Evolutionary conservation across 1,140 invertebrate genomes (phyloP).

Genomic region (Sycophaga agraensis): DNA sequence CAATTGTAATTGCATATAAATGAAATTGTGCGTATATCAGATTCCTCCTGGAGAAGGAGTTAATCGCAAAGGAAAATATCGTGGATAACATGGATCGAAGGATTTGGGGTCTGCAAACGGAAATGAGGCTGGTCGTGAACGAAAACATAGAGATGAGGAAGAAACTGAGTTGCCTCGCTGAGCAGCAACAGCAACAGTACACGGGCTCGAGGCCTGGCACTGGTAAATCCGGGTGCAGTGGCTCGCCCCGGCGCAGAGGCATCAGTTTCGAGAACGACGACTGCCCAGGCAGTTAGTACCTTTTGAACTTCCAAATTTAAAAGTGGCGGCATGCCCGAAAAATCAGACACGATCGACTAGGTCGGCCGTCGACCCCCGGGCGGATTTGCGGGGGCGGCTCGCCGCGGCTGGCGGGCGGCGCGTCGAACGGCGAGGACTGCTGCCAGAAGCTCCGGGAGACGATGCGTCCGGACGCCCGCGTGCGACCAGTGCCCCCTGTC

Average conservation of each 20-base stretch:
- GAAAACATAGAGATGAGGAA: constrained; percentile 45
- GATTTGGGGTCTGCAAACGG: constrained; percentile 54
- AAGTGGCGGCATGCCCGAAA: too few relatives aligned
- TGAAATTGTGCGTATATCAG: too few relatives aligned
- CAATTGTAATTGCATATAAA: too few relatives aligned
- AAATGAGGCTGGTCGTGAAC: constrained; percentile 48
- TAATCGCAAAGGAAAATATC: constrained; percentile 55
- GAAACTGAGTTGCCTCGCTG: constrained; percentile 37
- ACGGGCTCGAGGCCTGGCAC: constrained; percentile 10
- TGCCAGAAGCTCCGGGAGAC: not conserved
- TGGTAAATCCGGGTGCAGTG: constrained; percentile 4
- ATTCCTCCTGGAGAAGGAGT: constrained; percentile 49
- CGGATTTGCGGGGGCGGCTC: too few relatives aligned
- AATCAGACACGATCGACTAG: too few relatives aligned
- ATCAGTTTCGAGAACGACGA: too few relatives aligned
- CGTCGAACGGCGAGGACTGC: not conserved
- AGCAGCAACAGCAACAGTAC: constrained; percentile 29
- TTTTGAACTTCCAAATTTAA: too few relatives aligned
- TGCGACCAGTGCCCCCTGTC: too few relatives aligned
- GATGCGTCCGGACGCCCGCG: too few relatives aligned
- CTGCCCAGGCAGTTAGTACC: too few relatives aligned
- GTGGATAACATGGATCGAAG: constrained; percentile 55
- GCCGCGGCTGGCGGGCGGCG: constrained; percentile 3
- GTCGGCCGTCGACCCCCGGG: too few relatives aligned
- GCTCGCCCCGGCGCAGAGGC: not conserved